phyloP scores from a whole-genome alignment of 2,797 vertebrate genomes.

The Rhadinocentrus ornatus region DNA sequence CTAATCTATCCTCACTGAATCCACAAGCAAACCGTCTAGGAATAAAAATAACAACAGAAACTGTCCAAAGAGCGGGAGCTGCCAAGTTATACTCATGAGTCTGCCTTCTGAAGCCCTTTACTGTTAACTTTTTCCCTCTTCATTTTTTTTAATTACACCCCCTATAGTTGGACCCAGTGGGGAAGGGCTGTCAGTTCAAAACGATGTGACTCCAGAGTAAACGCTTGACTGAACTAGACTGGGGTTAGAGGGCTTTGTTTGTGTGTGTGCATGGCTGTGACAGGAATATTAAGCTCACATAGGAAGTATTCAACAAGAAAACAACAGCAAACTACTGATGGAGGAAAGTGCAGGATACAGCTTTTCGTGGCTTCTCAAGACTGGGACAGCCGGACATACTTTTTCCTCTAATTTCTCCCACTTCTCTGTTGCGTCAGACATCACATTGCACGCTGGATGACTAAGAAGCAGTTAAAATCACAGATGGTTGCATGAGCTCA shows the following conservation, averaged over 20 bases:
- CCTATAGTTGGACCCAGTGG: conserved; percentile 45
- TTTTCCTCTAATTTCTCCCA: conserved; percentile 2
- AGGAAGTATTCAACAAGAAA: conserved; percentile 66
- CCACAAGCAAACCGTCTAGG: conserved; percentile 57
- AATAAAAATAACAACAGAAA: conserved; percentile 59
- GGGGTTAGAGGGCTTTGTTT: conserved; percentile 62
- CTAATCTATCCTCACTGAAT: conserved; percentile 60
- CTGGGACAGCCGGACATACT: conserved; percentile 13
- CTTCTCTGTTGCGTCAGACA: conserved; percentile 25
- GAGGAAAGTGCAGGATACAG: conserved; percentile 33
- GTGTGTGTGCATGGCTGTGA: conserved; percentile 52
- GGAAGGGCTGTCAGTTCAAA: conserved; percentile 72
- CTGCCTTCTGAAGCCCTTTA: conserved; percentile 30
- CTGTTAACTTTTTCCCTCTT: conserved; percentile 40
- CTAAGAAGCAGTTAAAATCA: conserved; percentile 29
- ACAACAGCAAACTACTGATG: conserved; percentile 24
- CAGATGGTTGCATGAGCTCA: conserved; percentile 42
- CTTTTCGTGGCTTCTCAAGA: conserved; percentile 9
- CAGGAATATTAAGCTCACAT: conserved; percentile 63
- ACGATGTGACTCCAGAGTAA: conserved; percentile 72
- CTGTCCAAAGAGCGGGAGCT: conserved; percentile 38
- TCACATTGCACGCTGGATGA: conserved; percentile 17
- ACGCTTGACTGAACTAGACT: conserved; percentile 62
- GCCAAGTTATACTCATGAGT: conserved; percentile 23
- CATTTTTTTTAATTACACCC: conserved; percentile 41